These are phyloP conservation scores for Melanerpes aurifrons DNA, from an alignment of 2,113 vertebrate species.

Conservation along the genomic window DNA sequence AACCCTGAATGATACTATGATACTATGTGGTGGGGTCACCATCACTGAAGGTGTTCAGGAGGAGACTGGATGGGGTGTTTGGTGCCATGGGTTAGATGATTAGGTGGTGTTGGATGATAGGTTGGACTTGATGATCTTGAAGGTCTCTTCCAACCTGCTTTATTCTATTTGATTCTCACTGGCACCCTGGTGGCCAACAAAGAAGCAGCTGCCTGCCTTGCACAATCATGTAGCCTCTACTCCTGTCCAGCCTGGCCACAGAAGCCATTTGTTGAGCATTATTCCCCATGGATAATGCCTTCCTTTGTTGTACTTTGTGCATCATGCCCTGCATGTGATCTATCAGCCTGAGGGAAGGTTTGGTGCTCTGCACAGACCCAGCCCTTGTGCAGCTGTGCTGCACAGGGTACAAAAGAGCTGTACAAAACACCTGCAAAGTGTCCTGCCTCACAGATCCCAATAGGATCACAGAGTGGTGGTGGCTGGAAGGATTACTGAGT, in stretches of 20 bases:
- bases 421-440: background rate
- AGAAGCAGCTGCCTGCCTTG: background rate
- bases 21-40: no score
- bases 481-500: no score
- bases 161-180: no score
- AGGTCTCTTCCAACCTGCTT: no score
- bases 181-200: background rate
- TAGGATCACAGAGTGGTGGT: no score
- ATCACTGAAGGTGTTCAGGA: no score
- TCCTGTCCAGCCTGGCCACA: background rate
- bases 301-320: background rate
- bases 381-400: background rate
- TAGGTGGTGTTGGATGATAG: no score
- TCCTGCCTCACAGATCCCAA: no score
- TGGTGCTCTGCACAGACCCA: background rate
- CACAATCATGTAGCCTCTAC: background rate
- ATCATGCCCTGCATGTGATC: accelerated
- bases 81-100: no score
- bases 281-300: background rate
- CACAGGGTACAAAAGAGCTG: background rate
- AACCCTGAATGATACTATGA: no score
- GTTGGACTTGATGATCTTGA: no score
- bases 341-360: background rate
- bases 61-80: no score
- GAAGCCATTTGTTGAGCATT: background rate